Percentiles rank a stretch among this genome's conserved stretches.
Evolutionary conservation across 2,888 invertebrate species (phyloP).

Genomic region (Lasioglossum zephyrum): DNA sequence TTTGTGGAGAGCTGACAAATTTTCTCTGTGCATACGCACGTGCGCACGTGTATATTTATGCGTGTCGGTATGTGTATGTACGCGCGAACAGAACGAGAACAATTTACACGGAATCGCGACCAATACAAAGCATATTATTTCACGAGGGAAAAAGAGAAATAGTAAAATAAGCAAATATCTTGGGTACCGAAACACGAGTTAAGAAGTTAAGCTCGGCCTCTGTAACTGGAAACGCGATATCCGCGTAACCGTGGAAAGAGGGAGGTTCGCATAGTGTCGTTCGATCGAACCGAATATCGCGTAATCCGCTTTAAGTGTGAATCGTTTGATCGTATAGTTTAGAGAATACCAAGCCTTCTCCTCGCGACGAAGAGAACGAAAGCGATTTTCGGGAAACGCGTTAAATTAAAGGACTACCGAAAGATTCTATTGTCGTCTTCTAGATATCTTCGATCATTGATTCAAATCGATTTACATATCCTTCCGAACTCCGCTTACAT

Average conservation of each 20-base stretch:
- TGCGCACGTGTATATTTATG: slow-evolving; percentile 18
- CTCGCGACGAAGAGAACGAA: not conserved
- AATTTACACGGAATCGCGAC: slow-evolving; percentile 36
- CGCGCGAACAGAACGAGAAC: slow-evolving; percentile 2
- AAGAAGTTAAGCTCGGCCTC: not conserved
- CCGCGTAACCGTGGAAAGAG: slow-evolving; percentile 1
- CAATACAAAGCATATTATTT: slow-evolving; percentile 43
- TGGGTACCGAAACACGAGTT: slow-evolving; percentile 17
- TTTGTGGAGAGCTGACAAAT: slow-evolving; percentile 69
- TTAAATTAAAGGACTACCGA: not conserved
- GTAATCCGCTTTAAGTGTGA: slow-evolving; percentile 63
- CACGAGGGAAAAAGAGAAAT: not conserved
- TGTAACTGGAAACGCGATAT: not conserved
- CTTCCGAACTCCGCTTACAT: slow-evolving; percentile 44
- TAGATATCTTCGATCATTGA: slow-evolving; percentile 32
- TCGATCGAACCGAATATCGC: slow-evolving; percentile 33
- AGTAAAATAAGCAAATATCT: not conserved
- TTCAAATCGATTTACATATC: slow-evolving; percentile 53
- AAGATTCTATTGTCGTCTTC: slow-evolving; percentile 16
- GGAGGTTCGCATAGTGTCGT: slow-evolving; percentile 19
- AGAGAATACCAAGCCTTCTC: slow-evolving; percentile 25
- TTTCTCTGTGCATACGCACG: slow-evolving; percentile 41
- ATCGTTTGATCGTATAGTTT: slow-evolving; percentile 53
- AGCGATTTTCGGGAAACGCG: slow-evolving; percentile 20
- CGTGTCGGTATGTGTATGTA: slow-evolving; percentile 32